Evolutionary conservation across 2,797 vertebrate genomes (phyloP).

Genomic region (Lithobates pipiens): DNA sequence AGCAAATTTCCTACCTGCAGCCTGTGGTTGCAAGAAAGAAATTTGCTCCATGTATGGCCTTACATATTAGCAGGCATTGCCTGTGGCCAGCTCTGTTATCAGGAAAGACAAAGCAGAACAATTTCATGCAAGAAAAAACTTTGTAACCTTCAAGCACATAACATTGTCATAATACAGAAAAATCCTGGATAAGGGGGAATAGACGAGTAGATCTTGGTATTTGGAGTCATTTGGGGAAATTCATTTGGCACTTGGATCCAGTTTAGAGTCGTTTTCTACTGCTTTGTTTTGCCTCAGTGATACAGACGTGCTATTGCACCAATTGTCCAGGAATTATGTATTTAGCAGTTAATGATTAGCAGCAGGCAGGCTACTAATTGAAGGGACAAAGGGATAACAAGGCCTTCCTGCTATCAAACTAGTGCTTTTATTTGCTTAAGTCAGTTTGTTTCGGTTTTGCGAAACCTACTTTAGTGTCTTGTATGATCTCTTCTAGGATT

Average conservation of each 20-base stretch:
- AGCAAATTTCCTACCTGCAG: too few species aligned
- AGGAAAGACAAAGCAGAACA: too few species aligned
- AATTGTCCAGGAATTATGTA: conserved; percentile 52
- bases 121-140: too few species aligned
- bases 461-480: background rate
- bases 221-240: background rate
- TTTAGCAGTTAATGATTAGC: conserved; percentile 50
- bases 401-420: background rate
- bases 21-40: too few species aligned
- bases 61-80: too few species aligned
- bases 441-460: background rate
- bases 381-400: background rate
- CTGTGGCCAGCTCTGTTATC: too few species aligned
- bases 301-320: conserved; percentile 24
- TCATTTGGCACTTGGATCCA: background rate
- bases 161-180: too few species aligned
- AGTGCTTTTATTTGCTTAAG: background rate
- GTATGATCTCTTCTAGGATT: too few species aligned
- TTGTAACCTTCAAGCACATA: too few species aligned
- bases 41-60: too few species aligned
- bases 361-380: conserved; percentile 1
- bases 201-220: too few species aligned
- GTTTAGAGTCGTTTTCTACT: background rate
- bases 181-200: too few species aligned
- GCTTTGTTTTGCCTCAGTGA: conserved; percentile 3